phyloP scores from a whole-genome alignment of 2,797 vertebrate genomes.

The Muscicapa striata region DNA sequence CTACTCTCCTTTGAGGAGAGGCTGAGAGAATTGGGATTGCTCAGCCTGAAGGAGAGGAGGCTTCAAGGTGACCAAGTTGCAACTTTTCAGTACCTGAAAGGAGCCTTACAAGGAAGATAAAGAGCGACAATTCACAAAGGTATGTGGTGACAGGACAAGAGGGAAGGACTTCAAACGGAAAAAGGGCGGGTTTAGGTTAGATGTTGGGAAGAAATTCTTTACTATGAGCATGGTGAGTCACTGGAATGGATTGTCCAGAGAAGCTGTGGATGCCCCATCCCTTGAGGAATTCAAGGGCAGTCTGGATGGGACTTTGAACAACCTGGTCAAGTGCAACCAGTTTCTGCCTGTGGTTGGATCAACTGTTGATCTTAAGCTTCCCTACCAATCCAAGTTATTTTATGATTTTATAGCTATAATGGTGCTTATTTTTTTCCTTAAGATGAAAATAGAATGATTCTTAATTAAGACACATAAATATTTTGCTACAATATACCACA shows the following conservation, averaged over 20 bases:
- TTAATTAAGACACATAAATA: background rate
- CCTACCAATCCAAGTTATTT: background rate
- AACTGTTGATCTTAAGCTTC: background rate
- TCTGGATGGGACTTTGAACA: background rate
- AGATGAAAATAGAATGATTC: background rate
- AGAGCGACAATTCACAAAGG: background rate
- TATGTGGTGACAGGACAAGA: too few relatives aligned
- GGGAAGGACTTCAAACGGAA: background rate
- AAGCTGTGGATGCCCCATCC: background rate
- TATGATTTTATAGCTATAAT: background rate
- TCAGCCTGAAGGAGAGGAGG: background rate
- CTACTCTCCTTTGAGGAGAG: background rate
- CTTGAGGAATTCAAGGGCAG: background rate
- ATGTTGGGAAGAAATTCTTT: background rate
- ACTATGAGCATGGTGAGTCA: rapidly evolving
- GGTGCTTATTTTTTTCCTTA: background rate
- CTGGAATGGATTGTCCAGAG: background rate
- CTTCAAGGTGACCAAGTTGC: background rate
- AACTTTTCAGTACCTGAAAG: background rate
- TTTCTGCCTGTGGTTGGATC: background rate
- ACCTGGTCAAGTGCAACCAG: background rate
- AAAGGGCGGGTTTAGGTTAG: background rate
- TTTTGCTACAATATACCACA: background rate
- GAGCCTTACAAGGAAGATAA: background rate
- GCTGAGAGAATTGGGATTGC: background rate